Evolutionary conservation across 2,797 vertebrate genomes (phyloP).

Genomic region (Sebastes iracundus): DNA sequence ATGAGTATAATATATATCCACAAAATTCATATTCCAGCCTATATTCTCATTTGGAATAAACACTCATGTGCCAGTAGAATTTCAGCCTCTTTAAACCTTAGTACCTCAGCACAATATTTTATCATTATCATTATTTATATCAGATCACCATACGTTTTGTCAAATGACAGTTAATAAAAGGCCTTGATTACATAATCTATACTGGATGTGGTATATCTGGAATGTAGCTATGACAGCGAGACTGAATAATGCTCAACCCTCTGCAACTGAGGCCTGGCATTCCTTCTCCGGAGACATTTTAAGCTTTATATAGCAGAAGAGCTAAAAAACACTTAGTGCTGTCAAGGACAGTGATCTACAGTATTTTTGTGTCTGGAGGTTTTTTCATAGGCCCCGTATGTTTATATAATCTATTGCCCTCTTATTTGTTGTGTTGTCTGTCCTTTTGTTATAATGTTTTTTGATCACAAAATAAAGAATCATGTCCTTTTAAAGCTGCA

Average conservation of each 20-base stretch:
- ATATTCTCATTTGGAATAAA: neutral
- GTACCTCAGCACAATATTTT: neutral
- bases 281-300: neutral
- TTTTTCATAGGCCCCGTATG: neutral
- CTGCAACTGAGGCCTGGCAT: neutral
- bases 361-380: neutral
- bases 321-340: neutral
- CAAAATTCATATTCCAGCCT: neutral
- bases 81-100: neutral
- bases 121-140: neutral
- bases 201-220: neutral
- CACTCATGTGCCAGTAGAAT: neutral
- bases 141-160: neutral
- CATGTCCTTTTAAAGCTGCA: neutral
- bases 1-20: neutral
- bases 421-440: neutral
- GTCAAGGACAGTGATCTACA: neutral
- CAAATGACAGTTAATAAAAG: neutral
- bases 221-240: neutral
- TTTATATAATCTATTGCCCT: neutral
- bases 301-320: neutral
- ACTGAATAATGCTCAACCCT: neutral
- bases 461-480: neutral
- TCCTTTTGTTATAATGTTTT: neutral
- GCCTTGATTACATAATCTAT: constrained; percentile 1